Evolutionary conservation across 1,140 invertebrate genomes (phyloP), one percentile per base, ranked within the genome.

Genomic region (Aradophagus sp.): DNA sequence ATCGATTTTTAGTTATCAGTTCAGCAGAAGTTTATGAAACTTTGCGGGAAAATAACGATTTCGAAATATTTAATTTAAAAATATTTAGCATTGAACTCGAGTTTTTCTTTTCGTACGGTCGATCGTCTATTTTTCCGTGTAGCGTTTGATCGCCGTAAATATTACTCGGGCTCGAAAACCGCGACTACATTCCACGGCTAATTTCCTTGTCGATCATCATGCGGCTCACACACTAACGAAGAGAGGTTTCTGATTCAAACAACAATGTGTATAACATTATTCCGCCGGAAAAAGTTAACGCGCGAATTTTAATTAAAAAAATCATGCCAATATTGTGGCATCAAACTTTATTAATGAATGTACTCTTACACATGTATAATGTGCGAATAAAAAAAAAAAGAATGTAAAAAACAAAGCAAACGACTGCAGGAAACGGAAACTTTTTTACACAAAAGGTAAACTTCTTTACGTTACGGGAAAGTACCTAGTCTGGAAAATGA

Each of bases 21-120:
- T 47, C 19, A 14, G 31, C 52, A 62, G 16, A 17, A 44, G 50
- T 52, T 62, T 29, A 45, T 55, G 34, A 53, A 62, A 17, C 14
- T n/a, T n/a, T n/a, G n/a, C n/a, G n/a, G n/a, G n/a, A n/a, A n/a
- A n/a, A 58, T 45, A 76, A 76, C 77, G 77, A 80, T 80, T 70
- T 62, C 32, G 44, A 31, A 31, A 31, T 5, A 75, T 79, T 82
- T 82, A 81, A 82, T 81, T 82, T 79, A 81, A 80, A 82, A 82
- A 81, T 81, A 75, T 79, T 81, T 74, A 79, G 71, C 79, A 73
- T 29, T 36, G 23, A 52, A 39, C 17, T 38, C 23, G 31, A 17
- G 13, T 32, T 17, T 11, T 44, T 47, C 27, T 32, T 32, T 38
- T 35, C n/a, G 29, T 19, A 19, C 27, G 12, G 32, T 12, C 39